phyloP scores from a whole-genome alignment of 2,888 invertebrate genomes.

The Serrognathus titanus region DNA sequence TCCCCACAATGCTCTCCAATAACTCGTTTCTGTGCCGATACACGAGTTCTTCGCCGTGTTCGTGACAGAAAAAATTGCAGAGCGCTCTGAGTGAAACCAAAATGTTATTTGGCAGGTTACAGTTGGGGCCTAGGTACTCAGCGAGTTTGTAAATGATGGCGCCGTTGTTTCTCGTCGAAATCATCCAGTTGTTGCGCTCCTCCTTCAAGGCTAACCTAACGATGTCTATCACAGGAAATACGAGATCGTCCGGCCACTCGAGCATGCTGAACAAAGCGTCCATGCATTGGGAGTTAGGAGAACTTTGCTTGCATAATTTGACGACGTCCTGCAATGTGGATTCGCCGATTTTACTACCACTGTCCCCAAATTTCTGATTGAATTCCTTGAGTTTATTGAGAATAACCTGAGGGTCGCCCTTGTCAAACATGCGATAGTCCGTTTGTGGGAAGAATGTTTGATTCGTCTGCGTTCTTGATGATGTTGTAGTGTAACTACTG shows the following conservation, averaged over 20 bases:
- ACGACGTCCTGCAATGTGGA: conserved; percentile 60
- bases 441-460: conserved; percentile 45
- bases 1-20: conserved; percentile 54
- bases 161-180: conserved; percentile 50
- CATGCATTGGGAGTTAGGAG: conserved; percentile 52
- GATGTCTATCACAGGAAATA: conserved; percentile 88
- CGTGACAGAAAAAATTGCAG: conserved; percentile 76
- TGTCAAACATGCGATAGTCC: conserved; percentile 68
- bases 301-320: conserved; percentile 56
- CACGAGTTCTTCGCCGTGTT: conserved; percentile 62
- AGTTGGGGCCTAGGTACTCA: conserved; percentile 34
- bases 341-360: conserved; percentile 53
- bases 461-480: conserved; percentile 49
- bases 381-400: conserved; percentile 72
- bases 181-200: conserved; percentile 53
- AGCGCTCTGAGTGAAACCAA: conserved; percentile 75
- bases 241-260: conserved; percentile 71
- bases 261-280: conserved; percentile 60
- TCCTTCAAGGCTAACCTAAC: conserved; percentile 74
- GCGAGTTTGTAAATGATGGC: conserved; percentile 39
- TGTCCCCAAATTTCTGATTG: conserved; percentile 60
- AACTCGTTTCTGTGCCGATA: conserved; percentile 56
- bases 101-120: conserved; percentile 64
- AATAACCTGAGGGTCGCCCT: conserved; percentile 72
- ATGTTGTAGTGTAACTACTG: conserved; percentile 35